A percentile compares a stretch with the other conserved stretches of the same genome.
Evolutionary conservation across 2,113 vertebrate species (phyloP).

Genomic region (Ailuropoda melanoleuca): DNA sequence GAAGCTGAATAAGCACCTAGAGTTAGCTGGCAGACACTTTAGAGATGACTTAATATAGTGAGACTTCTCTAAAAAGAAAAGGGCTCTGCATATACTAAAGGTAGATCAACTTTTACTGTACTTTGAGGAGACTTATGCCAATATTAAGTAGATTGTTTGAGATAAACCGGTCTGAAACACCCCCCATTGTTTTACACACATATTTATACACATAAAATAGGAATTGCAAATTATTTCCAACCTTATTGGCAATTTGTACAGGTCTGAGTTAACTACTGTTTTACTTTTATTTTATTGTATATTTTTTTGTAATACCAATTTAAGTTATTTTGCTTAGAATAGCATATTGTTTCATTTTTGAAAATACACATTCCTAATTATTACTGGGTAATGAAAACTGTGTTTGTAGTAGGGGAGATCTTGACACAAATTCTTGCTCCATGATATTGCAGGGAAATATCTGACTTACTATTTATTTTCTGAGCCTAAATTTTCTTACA

Average conservation of each 20-base stretch:
- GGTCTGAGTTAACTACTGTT: not conserved
- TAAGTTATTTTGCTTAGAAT: not conserved
- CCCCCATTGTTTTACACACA: not conserved
- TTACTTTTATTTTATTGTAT: slow-evolving; percentile 25
- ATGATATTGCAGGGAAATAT: not conserved
- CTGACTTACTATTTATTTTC: not conserved
- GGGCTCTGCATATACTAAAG: not conserved
- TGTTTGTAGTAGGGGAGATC: not conserved
- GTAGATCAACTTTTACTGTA: not conserved
- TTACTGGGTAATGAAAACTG: slow-evolving; percentile 17
- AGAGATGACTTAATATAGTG: not conserved
- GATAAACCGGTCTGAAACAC: not conserved
- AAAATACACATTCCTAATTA: not conserved
- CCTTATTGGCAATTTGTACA: not conserved
- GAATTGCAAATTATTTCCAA: not conserved
- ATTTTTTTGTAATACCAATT: not conserved
- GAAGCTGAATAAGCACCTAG: not conserved
- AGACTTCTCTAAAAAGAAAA: not conserved
- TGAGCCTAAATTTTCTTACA: not conserved
- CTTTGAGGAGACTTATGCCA: not conserved
- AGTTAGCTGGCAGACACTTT: not conserved
- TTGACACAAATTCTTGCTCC: not conserved
- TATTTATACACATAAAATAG: not conserved
- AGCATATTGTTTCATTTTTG: not conserved
- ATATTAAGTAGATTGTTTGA: not conserved